Evolutionary conservation across 1,140 invertebrate genomes (phyloP), one percentile per base, ranked within the genome.

Genomic region (Monomorium pharaonis): DNA sequence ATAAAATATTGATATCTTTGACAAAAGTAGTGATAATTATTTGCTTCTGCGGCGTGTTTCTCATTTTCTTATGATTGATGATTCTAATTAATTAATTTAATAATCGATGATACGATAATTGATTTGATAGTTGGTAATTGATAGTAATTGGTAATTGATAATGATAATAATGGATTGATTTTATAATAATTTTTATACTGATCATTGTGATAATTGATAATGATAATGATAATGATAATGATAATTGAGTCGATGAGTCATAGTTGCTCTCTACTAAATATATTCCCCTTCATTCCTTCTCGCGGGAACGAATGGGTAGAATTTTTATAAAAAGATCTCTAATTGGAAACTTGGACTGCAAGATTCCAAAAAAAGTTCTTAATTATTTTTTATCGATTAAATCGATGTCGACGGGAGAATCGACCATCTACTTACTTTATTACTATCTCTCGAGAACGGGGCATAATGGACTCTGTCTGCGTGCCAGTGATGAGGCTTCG

Each of bases 21-120:
- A 42, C 54, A 14, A 67, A 54, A 67, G 33, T 69, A 54, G 21
- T 47, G 63, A 69, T 49, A 51, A 14, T 30, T 21, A 33, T 70
- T 49, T 72, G 70, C 74, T 67, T 67, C 63, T 67, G 74, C 74
- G 56, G 47, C 56, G 47, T 77, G 37, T n/a, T 63, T 77, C 24
- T 77, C 3, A 77, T 62, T 77, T 49, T 27, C 18, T 63, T 27
- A 63, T 63, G 3, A 62, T 33, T 63, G 24, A 77, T 33, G n/a
- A 63, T 47, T 76, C 3, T 44, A 9, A 62, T 76, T 60, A 44
- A 63, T 70, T 47, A 0, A 18, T 58, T 47, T 63, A 37, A 44
- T n/a, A 30, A 62, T 62, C 47, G 10, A 63, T 75, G 42, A 58
- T 60, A n/a, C 27, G 21, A 47, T 24, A 16, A 70, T 30, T 30